Conservation (phyloP, 2,888 invertebrate species). For the Mechanitis messenoides region DNA sequence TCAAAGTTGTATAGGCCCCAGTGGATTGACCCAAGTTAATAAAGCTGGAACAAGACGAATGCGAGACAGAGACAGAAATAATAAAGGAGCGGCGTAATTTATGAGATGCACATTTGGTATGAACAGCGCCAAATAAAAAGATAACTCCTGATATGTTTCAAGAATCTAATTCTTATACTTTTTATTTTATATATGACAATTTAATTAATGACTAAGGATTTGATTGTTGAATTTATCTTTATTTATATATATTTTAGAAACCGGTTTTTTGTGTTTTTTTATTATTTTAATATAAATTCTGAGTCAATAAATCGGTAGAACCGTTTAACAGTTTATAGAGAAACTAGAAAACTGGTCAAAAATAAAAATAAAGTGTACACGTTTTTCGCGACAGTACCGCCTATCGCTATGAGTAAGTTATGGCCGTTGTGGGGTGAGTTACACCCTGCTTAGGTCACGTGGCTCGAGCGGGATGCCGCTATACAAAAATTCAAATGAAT, state of each 20-base stretch:
- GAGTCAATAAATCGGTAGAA: slow-evolving; percentile 24
- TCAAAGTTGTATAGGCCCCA: slow-evolving; percentile 49
- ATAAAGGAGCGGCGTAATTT: slow-evolving; percentile 67
- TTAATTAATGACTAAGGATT: slow-evolving; percentile 4
- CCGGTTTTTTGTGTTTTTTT: neutral
- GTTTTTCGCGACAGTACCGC: slow-evolving; percentile 73
- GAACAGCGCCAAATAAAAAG: slow-evolving; percentile 69
- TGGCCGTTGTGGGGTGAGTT: slow-evolving; percentile 76
- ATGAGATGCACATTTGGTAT: slow-evolving; percentile 74
- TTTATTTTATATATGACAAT: slow-evolving; percentile 7
- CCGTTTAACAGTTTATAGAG: slow-evolving; percentile 33
- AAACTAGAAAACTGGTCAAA: slow-evolving; percentile 43
- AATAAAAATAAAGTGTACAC: slow-evolving; percentile 52
- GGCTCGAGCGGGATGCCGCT: slow-evolving; percentile 60
- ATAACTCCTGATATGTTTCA: slow-evolving; percentile 58
- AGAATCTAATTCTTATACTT: slow-evolving; percentile 43
- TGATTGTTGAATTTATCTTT: slow-evolving; percentile 1
- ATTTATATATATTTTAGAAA: neutral
- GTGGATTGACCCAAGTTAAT: slow-evolving; percentile 63
- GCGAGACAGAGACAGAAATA: slow-evolving; percentile 60
- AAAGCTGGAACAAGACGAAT: slow-evolving; percentile 59
- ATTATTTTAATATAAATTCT: neutral
- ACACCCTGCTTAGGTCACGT: slow-evolving; percentile 77
- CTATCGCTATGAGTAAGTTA: slow-evolving; percentile 77
- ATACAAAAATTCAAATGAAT: slow-evolving; percentile 43